These are phyloP conservation scores for Lontra canadensis DNA, from an alignment of 2,113 vertebrate genomes.

Conservation along the genomic window DNA sequence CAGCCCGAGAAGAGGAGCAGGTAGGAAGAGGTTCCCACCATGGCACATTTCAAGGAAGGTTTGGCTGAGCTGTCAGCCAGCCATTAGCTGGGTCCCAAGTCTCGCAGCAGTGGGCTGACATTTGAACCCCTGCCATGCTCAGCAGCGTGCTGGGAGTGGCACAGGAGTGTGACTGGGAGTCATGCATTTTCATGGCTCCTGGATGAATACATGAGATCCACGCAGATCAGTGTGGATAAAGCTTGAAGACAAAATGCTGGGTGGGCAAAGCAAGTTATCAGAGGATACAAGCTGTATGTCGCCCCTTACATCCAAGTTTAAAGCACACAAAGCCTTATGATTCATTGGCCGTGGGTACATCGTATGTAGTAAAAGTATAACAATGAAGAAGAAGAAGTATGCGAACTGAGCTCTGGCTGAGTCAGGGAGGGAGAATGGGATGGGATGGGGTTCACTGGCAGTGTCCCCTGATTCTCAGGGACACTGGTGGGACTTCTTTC, in stretches of 20 bases:
- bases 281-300: not conserved
- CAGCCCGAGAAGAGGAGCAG: not conserved
- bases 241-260: not conserved
- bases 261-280: not conserved
- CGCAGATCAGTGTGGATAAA: not conserved
- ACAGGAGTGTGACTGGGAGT: not conserved
- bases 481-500: not conserved
- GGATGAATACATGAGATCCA: not conserved
- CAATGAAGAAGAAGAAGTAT: not conserved
- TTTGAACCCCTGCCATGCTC: fast-evolving
- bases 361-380: not conserved
- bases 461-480: not conserved
- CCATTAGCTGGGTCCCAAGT: fast-evolving
- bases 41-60: not conserved
- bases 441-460: not conserved
- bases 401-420: too few relatives aligned
- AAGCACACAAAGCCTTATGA: not conserved
- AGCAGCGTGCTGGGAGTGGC: not conserved
- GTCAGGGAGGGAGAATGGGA: not conserved
- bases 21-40: not conserved
- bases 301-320: not conserved
- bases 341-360: not conserved
- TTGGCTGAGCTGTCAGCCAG: too few relatives aligned
- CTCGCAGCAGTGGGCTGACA: not conserved
- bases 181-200: not conserved